Evolutionary conservation across 92 coral and sea anemone genomes (phyloP).

Genomic region (Parazoanthus swiftii): DNA sequence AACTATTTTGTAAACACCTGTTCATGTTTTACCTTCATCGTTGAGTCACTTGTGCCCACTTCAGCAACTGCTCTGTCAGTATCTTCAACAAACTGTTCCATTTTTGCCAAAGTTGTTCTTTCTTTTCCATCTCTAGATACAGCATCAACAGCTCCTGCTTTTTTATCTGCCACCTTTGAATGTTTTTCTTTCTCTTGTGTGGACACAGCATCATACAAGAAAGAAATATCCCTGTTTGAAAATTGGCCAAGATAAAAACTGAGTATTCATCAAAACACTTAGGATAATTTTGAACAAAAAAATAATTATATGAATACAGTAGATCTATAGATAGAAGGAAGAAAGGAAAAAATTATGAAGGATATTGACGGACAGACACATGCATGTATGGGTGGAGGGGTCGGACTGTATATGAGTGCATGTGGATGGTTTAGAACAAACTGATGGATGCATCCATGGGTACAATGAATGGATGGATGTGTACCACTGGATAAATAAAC

Average conservation of each 20-base stretch:
- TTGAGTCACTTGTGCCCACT: background rate
- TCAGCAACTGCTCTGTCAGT: constrained; percentile 24
- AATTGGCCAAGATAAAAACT: background rate
- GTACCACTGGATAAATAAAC: background rate
- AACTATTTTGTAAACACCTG: too few relatives aligned
- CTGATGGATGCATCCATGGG: background rate
- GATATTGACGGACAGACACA: too few relatives aligned
- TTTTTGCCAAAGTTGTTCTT: constrained; percentile 3
- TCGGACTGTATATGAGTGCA: too few relatives aligned
- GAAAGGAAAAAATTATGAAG: background rate
- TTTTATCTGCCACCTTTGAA: constrained; percentile 42
- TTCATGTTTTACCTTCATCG: background rate
- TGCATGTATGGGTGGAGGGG: too few relatives aligned
- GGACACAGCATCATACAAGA: constrained; percentile 87
- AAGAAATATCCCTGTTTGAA: constrained; percentile 83
- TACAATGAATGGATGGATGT: background rate
- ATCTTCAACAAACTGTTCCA: constrained; percentile 12
- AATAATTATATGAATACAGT: too few relatives aligned
- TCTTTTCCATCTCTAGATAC: constrained; percentile 40
- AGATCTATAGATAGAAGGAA: background rate
- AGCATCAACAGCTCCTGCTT: constrained; percentile 31
- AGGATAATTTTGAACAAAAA: background rate
- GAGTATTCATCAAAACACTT: background rate
- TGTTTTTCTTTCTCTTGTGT: constrained; percentile 31
- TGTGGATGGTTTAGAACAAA: background rate